Base-by-base conservation (phyloP, 2,113 vertebrate species). In the Cyanoliseus patagonus region DNA sequence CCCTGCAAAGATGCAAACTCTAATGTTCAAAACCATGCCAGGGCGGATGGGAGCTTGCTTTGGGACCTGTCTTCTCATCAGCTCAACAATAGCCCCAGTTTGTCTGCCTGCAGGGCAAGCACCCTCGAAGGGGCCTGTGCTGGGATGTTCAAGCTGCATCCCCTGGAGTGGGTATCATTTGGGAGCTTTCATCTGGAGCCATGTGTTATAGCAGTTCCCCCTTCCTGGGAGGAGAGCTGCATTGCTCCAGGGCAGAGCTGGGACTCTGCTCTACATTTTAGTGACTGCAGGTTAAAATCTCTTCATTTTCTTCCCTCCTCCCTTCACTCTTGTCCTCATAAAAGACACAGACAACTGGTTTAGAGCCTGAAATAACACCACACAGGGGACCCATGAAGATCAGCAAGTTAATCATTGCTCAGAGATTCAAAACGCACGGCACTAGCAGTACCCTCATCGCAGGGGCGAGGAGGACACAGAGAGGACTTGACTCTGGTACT, bases 321-420 rank as follows among this genome's bases (percentile, higher is more conserved):
- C 44, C 33, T 91, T 78, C 76, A 41, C 44, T 94, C 57, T 68
- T 2, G 28, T 95, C 89, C 95, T 97, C 78, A 52, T 89, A 91
- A 95, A 96, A 96, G 88, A 91, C 86, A 88, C 72, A 87, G 83
- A 70, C 94, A 95, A 95, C 94, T 95, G 91, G 81, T 95, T 94
- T 95, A 96, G 69, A 96, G 91, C 81, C 91, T 93, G 91, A 96
- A 96, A 95, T 96, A 97, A 96, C 96, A 94, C 70, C 78, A 80
- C 96, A 91, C 94, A 89, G 74, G 96, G 88, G 96, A 97, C 57
- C 53, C 7, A 0, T 66, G 86, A 87, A 92, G 69, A 96, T 88
- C 85, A 86, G 94, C 76, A 78, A 85, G 83, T 55, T 91, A 89
- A 89, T 96, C 92, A 79, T 93, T 84, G 44, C 92, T 96, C 49